Evolutionary conservation across 2,113 vertebrate genomes (phyloP).

Genomic region (Perognathus longimembris): DNA sequence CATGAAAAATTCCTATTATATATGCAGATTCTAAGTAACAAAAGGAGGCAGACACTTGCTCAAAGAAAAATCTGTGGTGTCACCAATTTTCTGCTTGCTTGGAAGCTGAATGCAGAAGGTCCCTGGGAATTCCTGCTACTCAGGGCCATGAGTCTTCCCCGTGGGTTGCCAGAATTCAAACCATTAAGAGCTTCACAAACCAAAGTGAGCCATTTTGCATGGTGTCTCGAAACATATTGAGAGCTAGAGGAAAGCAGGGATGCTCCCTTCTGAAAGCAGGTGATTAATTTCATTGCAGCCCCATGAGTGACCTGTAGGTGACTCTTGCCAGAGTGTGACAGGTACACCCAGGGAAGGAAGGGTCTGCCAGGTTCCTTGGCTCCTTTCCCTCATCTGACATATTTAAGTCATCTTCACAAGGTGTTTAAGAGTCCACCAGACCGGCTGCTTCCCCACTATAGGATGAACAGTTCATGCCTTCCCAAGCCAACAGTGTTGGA

Average conservation of each 20-base stretch:
- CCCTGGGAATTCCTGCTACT: neutral
- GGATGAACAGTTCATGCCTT: slow-evolving; percentile 30
- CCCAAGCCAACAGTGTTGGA: neutral
- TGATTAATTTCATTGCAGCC: slow-evolving; percentile 74
- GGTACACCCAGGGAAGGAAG: slow-evolving; percentile 56
- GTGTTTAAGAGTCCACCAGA: neutral
- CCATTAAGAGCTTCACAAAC: slow-evolving; percentile 41
- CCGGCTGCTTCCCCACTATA: slow-evolving; percentile 50
- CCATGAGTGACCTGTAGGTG: slow-evolving; percentile 72
- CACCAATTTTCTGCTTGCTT: neutral
- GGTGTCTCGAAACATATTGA: slow-evolving; percentile 65
- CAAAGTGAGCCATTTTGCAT: slow-evolving; percentile 59
- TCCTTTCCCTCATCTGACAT: slow-evolving; percentile 58
- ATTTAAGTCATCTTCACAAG: slow-evolving; percentile 66
- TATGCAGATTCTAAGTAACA: neutral
- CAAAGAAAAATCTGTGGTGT: neutral
- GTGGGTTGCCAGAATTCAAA: slow-evolving; percentile 56
- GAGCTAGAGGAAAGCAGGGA: slow-evolving; percentile 54
- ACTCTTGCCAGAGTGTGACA: slow-evolving; percentile 71
- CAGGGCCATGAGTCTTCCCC: neutral
- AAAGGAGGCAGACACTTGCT: neutral
- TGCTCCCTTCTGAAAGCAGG: slow-evolving; percentile 57
- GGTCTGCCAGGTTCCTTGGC: slow-evolving; percentile 71
- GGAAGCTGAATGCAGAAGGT: neutral
- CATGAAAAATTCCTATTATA: neutral